A percentile compares a stretch with the other conserved stretches of the same genome.
Conservation (phyloP, 2,888 invertebrate genomes). For the Synergus laeviventris region DNA sequence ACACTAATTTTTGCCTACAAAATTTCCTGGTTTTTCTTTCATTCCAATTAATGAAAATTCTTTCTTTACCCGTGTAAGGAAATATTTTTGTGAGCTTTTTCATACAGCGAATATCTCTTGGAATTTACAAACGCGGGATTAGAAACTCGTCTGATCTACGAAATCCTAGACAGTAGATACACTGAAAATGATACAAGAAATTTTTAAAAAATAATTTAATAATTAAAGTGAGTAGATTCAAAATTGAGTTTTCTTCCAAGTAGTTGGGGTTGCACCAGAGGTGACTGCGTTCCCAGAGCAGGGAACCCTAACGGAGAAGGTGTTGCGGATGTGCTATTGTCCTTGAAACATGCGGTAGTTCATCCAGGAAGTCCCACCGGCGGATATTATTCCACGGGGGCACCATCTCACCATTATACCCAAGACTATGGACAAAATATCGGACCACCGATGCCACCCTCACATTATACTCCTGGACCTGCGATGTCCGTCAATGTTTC, state of each 20-base stretch:
- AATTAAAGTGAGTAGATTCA: neutral
- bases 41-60: no score
- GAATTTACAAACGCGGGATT: no score
- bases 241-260: constrained; percentile 9
- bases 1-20: no score
- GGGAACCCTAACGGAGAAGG: constrained; percentile 82
- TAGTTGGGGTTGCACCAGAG: constrained; percentile 73
- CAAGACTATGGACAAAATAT: constrained; percentile 71
- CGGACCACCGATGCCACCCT: constrained; percentile 75
- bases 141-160: no score
- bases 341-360: constrained; percentile 91
- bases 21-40: no score
- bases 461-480: constrained; percentile 80
- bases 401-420: constrained; percentile 67
- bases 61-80: no score
- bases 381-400: constrained; percentile 71
- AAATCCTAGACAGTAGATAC: no score
- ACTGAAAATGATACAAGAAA: neutral
- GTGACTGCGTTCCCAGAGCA: constrained; percentile 76
- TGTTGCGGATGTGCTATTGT: constrained; percentile 92
- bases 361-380: constrained; percentile 81
- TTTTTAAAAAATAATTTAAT: constrained; percentile 23
- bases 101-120: no score
- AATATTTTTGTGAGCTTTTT: no score
- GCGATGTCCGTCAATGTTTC: constrained; percentile 98